A percentile compares a stretch with the other conserved stretches of the same genome.
phyloP scores from a whole-genome alignment of 2,797 vertebrate genomes.

The Enteromius radiatus region DNA sequence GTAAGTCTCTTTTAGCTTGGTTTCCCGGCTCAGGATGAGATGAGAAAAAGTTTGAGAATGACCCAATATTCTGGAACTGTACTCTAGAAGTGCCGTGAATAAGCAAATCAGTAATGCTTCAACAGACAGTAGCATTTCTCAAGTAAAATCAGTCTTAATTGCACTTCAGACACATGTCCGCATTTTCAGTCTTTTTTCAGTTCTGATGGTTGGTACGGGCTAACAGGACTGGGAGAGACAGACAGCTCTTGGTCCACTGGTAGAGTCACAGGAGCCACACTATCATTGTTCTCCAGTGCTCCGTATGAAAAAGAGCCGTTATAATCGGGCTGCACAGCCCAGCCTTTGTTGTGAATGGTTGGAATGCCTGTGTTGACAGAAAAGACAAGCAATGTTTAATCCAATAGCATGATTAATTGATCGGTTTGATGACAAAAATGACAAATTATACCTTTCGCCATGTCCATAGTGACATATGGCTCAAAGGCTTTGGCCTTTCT shows the following conservation, averaged over 20 bases:
- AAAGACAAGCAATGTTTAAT: not conserved
- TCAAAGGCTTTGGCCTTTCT: slow-evolving; percentile 88
- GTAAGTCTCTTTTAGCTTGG: not conserved
- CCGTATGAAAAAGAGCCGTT: slow-evolving; percentile 93
- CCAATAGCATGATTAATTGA: not conserved
- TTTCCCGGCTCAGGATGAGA: not conserved
- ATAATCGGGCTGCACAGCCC: slow-evolving; percentile 86
- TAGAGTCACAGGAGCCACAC: slow-evolving; percentile 78
- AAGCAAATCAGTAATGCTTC: slow-evolving; percentile 10
- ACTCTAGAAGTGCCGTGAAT: not conserved
- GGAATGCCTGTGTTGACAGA: slow-evolving; percentile 82
- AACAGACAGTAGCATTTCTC: slow-evolving; percentile 6
- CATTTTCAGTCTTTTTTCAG: slow-evolving; percentile 82
- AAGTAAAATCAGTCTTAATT: not conserved
- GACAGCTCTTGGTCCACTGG: slow-evolving; percentile 79
- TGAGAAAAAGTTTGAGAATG: slow-evolving; percentile 1
- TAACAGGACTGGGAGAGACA: slow-evolving; percentile 56
- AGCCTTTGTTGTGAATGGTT: slow-evolving; percentile 88
- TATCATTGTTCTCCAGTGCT: slow-evolving; percentile 89
- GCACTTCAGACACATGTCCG: not conserved
- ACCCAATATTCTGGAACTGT: not conserved
- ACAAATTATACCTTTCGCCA: slow-evolving; percentile 83
- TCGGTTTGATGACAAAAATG: not conserved
- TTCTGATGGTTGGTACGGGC: slow-evolving; percentile 72
- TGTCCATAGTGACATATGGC: slow-evolving; percentile 95